These are phyloP conservation scores for Plebejus argus DNA, from an alignment of 2,888 invertebrate genomes.

Conservation along the genomic window DNA sequence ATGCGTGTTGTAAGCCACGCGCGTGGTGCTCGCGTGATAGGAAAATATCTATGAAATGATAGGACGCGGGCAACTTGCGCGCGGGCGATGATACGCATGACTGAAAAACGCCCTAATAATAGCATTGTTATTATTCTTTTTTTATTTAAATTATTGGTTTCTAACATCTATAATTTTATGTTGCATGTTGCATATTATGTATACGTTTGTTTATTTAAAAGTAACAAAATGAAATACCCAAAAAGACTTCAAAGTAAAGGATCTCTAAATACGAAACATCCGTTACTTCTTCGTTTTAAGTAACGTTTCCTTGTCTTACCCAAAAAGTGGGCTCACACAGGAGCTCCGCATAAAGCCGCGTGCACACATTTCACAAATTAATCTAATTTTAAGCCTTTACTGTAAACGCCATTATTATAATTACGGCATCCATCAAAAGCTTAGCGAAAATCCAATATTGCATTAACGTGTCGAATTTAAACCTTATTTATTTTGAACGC, in stretches of 20 bases:
- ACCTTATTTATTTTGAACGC: conserved; percentile 16
- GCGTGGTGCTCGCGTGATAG: too few species aligned
- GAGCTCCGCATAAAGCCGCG: background rate
- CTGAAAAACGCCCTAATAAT: too few species aligned
- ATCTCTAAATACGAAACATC: background rate
- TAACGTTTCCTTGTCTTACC: conserved; percentile 22
- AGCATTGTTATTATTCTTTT: too few species aligned
- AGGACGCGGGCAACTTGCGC: too few species aligned
- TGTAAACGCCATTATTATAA: conserved; percentile 15
- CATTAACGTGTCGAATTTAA: conserved; percentile 13
- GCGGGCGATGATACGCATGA: too few species aligned
- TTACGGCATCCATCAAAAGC: conserved; percentile 11
- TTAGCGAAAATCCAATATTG: conserved; percentile 17
- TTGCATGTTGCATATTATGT: too few species aligned
- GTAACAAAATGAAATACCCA: background rate
- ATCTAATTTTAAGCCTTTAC: background rate
- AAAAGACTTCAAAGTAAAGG: background rate
- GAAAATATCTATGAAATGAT: too few species aligned
- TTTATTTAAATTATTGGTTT: too few species aligned
- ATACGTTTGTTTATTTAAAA: too few species aligned
- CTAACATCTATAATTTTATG: too few species aligned
- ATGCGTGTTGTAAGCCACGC: too few species aligned
- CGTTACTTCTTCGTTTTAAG: background rate
- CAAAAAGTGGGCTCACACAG: conserved; percentile 8
- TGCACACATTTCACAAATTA: background rate